Evolutionary conservation across 2,797 vertebrate species (phyloP).

Genomic region (Anguilla megastoma): DNA sequence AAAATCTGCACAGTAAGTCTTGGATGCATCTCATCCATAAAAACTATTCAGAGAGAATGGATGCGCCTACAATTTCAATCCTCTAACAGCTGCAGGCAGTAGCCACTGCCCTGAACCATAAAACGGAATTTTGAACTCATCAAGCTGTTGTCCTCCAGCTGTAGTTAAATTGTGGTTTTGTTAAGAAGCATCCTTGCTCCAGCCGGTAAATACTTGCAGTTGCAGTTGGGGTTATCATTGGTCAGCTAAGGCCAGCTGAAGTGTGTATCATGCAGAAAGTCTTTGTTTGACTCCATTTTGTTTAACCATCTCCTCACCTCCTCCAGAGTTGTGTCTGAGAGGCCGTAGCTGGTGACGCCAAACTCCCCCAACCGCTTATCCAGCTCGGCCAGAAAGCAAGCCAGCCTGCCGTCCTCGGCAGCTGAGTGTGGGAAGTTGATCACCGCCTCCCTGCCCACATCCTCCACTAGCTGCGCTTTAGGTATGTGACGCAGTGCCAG

Average conservation of each 20-base stretch:
- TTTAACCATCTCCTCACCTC: constrained; percentile 69
- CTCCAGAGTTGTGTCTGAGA: constrained; percentile 86
- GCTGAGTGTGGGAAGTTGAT: constrained; percentile 77
- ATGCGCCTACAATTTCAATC: not conserved
- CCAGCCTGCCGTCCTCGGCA: constrained; percentile 76
- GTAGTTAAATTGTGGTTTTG: not conserved
- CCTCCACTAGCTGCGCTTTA: constrained; percentile 74
- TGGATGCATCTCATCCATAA: not conserved
- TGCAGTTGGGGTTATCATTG: not conserved
- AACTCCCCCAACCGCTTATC: constrained; percentile 74
- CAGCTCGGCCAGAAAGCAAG: constrained; percentile 75
- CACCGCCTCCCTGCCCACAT: constrained; percentile 76
- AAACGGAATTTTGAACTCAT: not conserved
- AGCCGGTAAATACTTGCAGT: not conserved
- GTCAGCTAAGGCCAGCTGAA: not conserved
- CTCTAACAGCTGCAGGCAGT: not conserved
- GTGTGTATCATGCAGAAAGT: not conserved
- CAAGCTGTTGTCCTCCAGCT: not conserved
- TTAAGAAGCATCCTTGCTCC: not conserved
- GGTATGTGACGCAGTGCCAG: constrained; percentile 75
- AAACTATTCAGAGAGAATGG: no score
- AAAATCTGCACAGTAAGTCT: not conserved
- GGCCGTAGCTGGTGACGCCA: constrained; percentile 80
- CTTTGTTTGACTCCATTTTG: not conserved
- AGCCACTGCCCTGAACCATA: not conserved